These are phyloP conservation scores for Polydrusus cervinus DNA, from an alignment of 2,888 invertebrate genomes.

Conservation along the genomic window DNA sequence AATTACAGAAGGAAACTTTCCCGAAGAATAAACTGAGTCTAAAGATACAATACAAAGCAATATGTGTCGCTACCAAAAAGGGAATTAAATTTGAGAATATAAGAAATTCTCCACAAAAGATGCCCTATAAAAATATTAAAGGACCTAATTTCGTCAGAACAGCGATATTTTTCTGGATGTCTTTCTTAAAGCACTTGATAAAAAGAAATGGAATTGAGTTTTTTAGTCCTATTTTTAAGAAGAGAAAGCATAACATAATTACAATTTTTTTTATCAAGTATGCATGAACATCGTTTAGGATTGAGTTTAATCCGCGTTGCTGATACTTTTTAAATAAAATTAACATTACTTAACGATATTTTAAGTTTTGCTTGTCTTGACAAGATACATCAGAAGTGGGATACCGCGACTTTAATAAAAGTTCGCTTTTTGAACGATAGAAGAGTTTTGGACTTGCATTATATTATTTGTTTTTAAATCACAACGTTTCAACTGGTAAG, in stretches of 20 bases:
- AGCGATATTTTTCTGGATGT: slow-evolving; percentile 10
- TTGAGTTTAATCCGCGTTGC: too few relatives aligned
- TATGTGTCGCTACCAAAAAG: slow-evolving; percentile 28
- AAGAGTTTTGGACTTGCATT: too few relatives aligned
- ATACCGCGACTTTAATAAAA: too few relatives aligned
- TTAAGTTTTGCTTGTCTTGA: neutral
- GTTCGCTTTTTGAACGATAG: too few relatives aligned
- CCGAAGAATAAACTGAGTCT: slow-evolving; percentile 16
- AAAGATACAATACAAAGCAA: slow-evolving; percentile 28
- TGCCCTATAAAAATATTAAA: slow-evolving; percentile 42
- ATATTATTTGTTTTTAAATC: too few relatives aligned
- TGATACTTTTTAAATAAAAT: neutral
- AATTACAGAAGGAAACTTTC: slow-evolving; percentile 10
- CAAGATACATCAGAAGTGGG: too few relatives aligned
- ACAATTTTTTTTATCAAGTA: too few relatives aligned
- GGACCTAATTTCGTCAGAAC: slow-evolving; percentile 45
- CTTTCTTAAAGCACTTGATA: slow-evolving; percentile 6
- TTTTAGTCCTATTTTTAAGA: too few relatives aligned
- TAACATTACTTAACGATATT: neutral
- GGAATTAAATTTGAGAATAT: slow-evolving; percentile 34
- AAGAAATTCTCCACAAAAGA: slow-evolving; percentile 12
- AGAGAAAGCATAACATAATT: too few relatives aligned
- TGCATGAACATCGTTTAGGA: too few relatives aligned
- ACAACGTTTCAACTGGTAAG: too few relatives aligned
- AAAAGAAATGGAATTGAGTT: neutral